Percentiles rank a stretch among this genome's conserved stretches.
Evolutionary conservation across 2,888 invertebrate genomes (phyloP).

Genomic region (Pachycephus smyrnensis): DNA sequence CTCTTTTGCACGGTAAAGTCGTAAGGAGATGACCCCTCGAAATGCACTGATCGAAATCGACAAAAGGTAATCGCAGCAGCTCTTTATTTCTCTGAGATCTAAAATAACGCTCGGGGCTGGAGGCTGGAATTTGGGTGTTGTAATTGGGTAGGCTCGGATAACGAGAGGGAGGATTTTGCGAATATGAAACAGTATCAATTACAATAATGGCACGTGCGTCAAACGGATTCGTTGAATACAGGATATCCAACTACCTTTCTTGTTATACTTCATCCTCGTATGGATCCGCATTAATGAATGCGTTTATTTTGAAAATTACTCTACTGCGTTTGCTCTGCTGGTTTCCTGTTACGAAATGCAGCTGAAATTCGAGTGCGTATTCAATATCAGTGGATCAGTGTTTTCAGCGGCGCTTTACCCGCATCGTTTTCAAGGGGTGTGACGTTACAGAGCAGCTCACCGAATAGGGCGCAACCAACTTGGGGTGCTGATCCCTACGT

Average conservation of each 20-base stretch:
- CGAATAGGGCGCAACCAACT: constrained; percentile 11
- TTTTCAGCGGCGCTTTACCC: constrained; percentile 25
- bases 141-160: not conserved
- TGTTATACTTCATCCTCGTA: not conserved
- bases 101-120: not conserved
- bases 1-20: not conserved
- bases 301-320: not conserved
- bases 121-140: not conserved
- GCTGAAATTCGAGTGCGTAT: not conserved
- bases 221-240: not conserved
- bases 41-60: not conserved
- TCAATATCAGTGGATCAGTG: constrained; percentile 10
- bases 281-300: not conserved
- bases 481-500: constrained; percentile 29
- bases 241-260: not conserved
- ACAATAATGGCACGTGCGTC: not conserved
- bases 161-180: not conserved
- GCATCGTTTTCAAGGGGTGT: constrained; percentile 18
- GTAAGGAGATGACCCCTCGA: not conserved
- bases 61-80: not conserved
- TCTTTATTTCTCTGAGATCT: not conserved
- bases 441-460: not conserved
- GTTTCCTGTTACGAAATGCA: not conserved
- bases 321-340: not conserved
- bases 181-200: not conserved